These are phyloP conservation scores for Rotaria socialis DNA, from an alignment of 2,888 invertebrate species.

Conservation along the genomic window DNA sequence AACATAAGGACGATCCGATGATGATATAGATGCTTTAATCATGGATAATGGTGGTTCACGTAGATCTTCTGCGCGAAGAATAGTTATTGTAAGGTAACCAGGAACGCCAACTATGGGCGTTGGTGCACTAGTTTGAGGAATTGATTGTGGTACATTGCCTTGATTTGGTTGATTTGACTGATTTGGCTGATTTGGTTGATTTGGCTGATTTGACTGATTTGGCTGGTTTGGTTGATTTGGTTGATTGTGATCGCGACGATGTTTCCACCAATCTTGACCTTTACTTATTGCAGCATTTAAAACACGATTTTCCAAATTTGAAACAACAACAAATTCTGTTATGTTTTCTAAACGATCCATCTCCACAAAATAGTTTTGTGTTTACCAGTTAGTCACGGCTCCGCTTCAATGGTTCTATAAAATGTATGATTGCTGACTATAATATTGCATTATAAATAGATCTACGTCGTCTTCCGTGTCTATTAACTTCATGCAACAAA, in stretches of 20 bases:
- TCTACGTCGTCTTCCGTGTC: too few relatives aligned
- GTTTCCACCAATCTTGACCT: conserved; percentile 6
- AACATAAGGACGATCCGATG: background rate
- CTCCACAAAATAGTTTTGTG: background rate
- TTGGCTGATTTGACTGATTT: too few relatives aligned
- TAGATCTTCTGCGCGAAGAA: background rate
- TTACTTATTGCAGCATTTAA: background rate
- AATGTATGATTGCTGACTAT: too few relatives aligned
- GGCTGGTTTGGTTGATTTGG: background rate
- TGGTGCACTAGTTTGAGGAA: background rate
- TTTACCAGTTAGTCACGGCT: too few relatives aligned
- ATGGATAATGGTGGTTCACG: background rate
- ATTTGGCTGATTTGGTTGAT: background rate
- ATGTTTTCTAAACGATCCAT: background rate
- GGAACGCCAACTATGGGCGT: background rate
- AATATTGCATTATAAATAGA: too few relatives aligned
- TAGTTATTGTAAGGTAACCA: background rate
- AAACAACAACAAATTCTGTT: background rate
- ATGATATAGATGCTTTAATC: too few relatives aligned
- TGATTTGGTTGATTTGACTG: background rate
- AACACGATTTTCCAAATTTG: background rate
- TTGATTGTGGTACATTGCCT: background rate
- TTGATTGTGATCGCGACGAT: background rate
- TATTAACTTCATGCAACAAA: too few relatives aligned
- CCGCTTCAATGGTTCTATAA: too few relatives aligned